Evolutionary conservation across 64 coral and sea anemone species (phyloP).

Genomic region (Actinia tenebrosa): DNA sequence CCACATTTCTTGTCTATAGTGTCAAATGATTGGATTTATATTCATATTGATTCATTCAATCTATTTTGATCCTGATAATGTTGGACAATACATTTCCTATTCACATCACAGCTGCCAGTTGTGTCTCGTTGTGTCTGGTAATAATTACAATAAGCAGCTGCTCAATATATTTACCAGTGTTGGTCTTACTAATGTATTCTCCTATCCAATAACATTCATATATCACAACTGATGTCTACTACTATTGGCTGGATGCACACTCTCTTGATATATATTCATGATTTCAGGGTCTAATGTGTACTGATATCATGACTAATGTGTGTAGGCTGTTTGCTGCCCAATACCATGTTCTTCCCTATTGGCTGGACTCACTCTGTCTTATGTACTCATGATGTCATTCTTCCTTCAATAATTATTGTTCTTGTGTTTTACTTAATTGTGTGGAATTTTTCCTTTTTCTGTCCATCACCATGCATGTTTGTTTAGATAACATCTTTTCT

Average conservation of each 20-base stretch:
- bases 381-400: background rate
- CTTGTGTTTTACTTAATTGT: background rate
- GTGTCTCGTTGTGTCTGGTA: background rate
- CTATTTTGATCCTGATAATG: background rate
- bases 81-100: background rate
- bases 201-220: too few relatives aligned
- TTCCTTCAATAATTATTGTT: background rate
- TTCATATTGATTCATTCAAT: background rate
- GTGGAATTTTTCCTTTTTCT: background rate
- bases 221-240: too few relatives aligned
- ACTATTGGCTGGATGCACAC: too few relatives aligned
- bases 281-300: background rate
- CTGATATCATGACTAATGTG: background rate
- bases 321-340: background rate
- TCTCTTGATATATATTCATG: too few relatives aligned
- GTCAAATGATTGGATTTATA: background rate
- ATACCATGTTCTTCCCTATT: background rate
- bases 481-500: too few relatives aligned
- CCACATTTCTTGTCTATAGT: background rate
- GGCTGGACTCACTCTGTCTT: background rate
- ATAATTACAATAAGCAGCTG: background rate
- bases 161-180: background rate
- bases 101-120: background rate
- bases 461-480: too few relatives aligned
- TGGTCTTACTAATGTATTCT: background rate